A percentile compares a stretch with the other conserved stretches of the same genome.
Conservation (phyloP, 2,888 invertebrate species). For the Mactromeris polynyma region DNA sequence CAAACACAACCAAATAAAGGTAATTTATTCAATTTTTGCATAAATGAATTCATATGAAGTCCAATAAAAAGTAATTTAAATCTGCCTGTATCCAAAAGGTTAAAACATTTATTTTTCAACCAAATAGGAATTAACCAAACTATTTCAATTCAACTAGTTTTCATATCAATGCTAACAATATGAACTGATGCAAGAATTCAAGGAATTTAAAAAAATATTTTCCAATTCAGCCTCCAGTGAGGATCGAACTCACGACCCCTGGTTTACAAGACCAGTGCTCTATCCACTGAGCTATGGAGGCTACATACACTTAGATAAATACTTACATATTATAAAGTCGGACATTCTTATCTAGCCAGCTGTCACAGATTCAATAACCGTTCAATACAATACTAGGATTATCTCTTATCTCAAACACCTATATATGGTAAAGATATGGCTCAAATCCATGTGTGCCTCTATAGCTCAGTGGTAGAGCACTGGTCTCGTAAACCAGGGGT, state of each 20-base stretch:
- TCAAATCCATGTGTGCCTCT: slow-evolving; percentile 38
- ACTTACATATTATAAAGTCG: neutral
- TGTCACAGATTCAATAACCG: neutral
- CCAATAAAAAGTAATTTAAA: too few species aligned
- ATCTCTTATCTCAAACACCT: neutral
- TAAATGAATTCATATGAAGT: too few species aligned
- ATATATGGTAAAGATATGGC: neutral
- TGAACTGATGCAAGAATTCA: too few species aligned
- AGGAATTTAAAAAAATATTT: neutral
- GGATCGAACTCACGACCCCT: slow-evolving; percentile 16
- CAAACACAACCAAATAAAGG: too few species aligned
- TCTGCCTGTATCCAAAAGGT: too few species aligned
- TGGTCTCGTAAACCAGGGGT: slow-evolving; percentile 77
- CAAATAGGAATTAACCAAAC: too few species aligned
- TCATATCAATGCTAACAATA: too few species aligned
- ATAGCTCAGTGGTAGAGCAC: slow-evolving; percentile 71
- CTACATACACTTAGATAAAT: neutral
- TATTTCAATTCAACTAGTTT: too few species aligned
- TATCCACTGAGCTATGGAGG: slow-evolving; percentile 11
- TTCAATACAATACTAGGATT: neutral
- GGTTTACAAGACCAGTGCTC: slow-evolving; percentile 16
- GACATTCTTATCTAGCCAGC: neutral
- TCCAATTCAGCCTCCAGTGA: neutral
- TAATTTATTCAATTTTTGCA: too few species aligned
- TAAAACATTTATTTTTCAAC: too few species aligned